Base-by-base conservation (phyloP, 1,140 invertebrate species). In the Lanistes nyassanus region DNA sequence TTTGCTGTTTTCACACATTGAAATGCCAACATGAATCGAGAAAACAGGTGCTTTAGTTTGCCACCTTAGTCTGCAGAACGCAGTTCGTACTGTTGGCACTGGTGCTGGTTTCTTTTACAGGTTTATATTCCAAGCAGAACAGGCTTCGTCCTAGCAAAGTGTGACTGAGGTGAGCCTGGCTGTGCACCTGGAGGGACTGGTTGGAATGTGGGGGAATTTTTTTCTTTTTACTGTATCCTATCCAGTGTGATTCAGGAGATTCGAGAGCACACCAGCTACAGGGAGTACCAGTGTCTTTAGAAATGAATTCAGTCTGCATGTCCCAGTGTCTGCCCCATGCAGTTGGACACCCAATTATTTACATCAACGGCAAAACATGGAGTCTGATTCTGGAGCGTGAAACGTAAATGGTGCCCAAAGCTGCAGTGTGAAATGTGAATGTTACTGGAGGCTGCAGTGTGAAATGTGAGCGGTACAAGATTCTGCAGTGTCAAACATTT, bases 51-150 rank as follows among this genome's bases (percentile, higher is more conserved):
- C 5, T 21, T 23, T 29, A 23, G 21, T 23, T 58, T 60, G 2
- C 6, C 23, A 60, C n/a, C 39, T n/a, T 36, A 26, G 37, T 13
- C 36, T 26, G 19, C 55, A 37, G 26, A 60, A 34, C 4, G 47
- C 47, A 53, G 9, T 9, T n/a, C 47, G 29, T 16, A 47, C 5
- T 42, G 1, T 34, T 51, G n/a, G 2, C 19, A 29, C 36, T 5
- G 37, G 4, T 68, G 23, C 9, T n/a, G n/a, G n/a, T 26, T 39
- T n/a, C 39, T 23, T 23, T 7, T 26, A 29, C 64, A 55, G 90
- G 88, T 93, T 16, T 94, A 94, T 87, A 91, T 92, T 81, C 93
- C 93, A 16, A 91, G 90, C 87, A 91, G 93, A 68, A 92, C 92
- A 74, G 93, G 92, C 0, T 90, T 93, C 82, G 90, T 94, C 31